Evolutionary conservation across 2,888 invertebrate genomes (phyloP), one percentile per base, ranked within the genome.

Genomic region (Meghimatium bilineatum): DNA sequence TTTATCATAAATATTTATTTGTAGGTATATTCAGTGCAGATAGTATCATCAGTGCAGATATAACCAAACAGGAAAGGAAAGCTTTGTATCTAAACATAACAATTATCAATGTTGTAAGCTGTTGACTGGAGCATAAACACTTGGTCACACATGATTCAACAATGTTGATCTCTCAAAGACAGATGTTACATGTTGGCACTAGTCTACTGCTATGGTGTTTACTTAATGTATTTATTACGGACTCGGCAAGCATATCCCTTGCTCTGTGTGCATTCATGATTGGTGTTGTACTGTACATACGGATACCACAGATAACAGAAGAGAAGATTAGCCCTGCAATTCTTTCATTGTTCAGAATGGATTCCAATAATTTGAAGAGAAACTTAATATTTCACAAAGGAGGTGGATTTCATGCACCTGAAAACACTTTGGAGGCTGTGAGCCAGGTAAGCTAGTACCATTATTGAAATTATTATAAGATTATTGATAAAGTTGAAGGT

Each of bases 361-460:
- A 83, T 26, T 20, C 63, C 5, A 56, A 60, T 23, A 83, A 72
- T 63, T n/a, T 23, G 29, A 79, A 79, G n/a, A 79, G 44, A 49
- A 83, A 72, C 60, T 56, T 77, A 38, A 95, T 96, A 84, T 96
- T 96, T 0, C 97, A 97, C 90, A 95, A 97, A 91, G 97, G 96
- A 8, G 96, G 96, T 23, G 95, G 95, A 1, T 94, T 96, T 71
- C 96, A 97, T 94, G 96, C 96, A 8, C 97, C 97, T 0, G 97
- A 97, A 93, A 97, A 97, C 93, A 96, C 96, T 87, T 92, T 97
- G 87, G 95, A 95, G 82, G 96, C 97, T 1, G 95, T 97, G 89
- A 95, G 95, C 94, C 95, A 95, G 88, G 92, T 91, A 86, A 84
- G 66, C 10, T 8, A 76, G 85, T 17, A 8, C 23, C 38, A 52